Conservation (phyloP, 1,140 invertebrate species). For the Micrasema longulum region DNA sequence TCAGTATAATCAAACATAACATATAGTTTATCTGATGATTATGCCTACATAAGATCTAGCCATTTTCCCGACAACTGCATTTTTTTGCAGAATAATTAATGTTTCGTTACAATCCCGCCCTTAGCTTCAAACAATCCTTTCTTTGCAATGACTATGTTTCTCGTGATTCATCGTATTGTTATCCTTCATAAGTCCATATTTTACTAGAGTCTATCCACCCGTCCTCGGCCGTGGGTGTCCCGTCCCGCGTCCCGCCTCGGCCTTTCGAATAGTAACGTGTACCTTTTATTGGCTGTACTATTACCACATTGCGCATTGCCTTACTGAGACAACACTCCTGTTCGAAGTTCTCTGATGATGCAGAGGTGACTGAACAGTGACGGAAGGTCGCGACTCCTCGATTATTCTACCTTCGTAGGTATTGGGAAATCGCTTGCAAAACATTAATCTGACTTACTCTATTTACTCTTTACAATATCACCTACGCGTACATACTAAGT, state of each 20-base stretch:
- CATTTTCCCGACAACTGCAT: too few species aligned
- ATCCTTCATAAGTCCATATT: slow-evolving; percentile 2
- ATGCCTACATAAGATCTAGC: too few species aligned
- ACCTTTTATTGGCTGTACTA: too few species aligned
- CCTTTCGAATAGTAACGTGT: too few species aligned
- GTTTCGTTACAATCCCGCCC: too few species aligned
- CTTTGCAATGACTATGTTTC: neutral
- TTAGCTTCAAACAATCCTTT: neutral
- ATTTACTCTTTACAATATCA: too few species aligned
- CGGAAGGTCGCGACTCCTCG: neutral
- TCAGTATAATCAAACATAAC: too few species aligned
- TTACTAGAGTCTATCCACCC: slow-evolving; percentile 10
- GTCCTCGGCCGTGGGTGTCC: slow-evolving; percentile 9
- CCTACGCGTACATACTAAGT: too few species aligned
- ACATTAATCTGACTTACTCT: neutral
- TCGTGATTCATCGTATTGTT: slow-evolving; percentile 6
- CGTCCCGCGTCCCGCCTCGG: too few species aligned
- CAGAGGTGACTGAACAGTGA: neutral
- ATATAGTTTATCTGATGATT: too few species aligned
- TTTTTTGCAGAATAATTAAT: too few species aligned
- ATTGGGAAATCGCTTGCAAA: slow-evolving; percentile 24
- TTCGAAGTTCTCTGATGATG: neutral
- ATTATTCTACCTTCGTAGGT: slow-evolving; percentile 22
- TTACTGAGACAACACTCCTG: neutral
- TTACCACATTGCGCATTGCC: neutral